These are phyloP conservation scores for Parnassius apollo DNA, from an alignment of 2,888 invertebrate genomes.

Conservation along the genomic window DNA sequence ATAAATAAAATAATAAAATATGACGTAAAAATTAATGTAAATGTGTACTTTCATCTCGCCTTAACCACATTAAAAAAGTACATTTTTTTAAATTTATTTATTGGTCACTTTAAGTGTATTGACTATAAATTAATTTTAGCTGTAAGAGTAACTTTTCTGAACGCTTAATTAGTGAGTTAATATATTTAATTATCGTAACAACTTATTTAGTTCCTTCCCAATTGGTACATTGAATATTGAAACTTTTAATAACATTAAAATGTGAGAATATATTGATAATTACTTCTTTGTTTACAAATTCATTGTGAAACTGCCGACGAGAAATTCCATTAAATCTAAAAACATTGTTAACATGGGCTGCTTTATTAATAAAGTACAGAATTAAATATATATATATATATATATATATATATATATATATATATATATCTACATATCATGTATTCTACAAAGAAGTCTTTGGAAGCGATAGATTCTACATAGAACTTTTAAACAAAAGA, in stretches of 20 bases:
- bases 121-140: conserved; percentile 5
- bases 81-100: conserved; percentile 15
- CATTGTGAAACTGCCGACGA: background rate
- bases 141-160: conserved; percentile 14
- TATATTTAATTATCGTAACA: conserved; percentile 1
- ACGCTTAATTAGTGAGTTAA: conserved; percentile 13
- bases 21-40: background rate
- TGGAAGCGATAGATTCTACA: too few relatives aligned
- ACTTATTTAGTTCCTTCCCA: conserved; percentile 10
- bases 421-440: too few relatives aligned
- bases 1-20: background rate
- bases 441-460: too few relatives aligned
- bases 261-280: background rate
- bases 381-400: too few relatives aligned
- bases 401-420: too few relatives aligned
- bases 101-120: conserved; percentile 17
- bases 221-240: background rate
- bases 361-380: too few relatives aligned
- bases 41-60: background rate
- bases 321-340: too few relatives aligned
- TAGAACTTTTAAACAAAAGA: too few relatives aligned
- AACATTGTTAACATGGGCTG: too few relatives aligned
- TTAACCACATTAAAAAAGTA: conserved; percentile 3
- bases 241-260: background rate
- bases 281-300: background rate